Evolutionary conservation across 2,797 vertebrate species (phyloP), one percentile per base, ranked within the genome.

Genomic region (Xerus rutilus): DNA sequence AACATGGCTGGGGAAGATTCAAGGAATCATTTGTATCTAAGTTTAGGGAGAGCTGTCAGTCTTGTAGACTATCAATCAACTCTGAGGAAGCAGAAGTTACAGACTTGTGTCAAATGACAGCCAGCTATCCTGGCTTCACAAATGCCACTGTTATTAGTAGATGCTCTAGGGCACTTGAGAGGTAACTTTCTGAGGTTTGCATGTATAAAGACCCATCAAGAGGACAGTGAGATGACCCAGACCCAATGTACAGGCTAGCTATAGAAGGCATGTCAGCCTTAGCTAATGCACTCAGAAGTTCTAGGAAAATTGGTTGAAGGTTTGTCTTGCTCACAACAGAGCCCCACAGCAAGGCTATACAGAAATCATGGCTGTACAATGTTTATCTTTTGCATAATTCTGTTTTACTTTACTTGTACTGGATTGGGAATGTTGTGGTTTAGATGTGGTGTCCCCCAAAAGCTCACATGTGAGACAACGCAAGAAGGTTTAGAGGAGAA

Each of bases 1-100:
- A 92, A 52, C 18, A 91, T 20, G 20, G 49, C 20, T 93, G 59
- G 73, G 88, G 69, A 92, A 92, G 85, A 91, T 62, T 47, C 85
- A 92, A 88, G 43, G 65, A 96, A 7, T 67, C 49, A 65, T 39
- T 84, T 83, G 54, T 93, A 94, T 95, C 70, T 62, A 94, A 74
- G 54, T 82, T 96, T 95, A 85, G 79, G n/a, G 82, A 96, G 57
- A 74, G 83, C 32, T 92, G 28, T 47, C 47, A 57, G 49, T 73
- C 86, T 86, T 79, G 32, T 0, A 65, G 73, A 72, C 54, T 73
- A 72, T 86, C 59, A 86, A 35, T 91, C 70, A 96, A 54, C 49
- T 77, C 23, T 25, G 13, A 86, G 79, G 52, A 91, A 79, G 67
- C 49, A 70, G 67, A 91, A 79, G 65, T 94, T 92, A 86, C 88